phyloP scores from a whole-genome alignment of 2,888 invertebrate species.

The Eumacrocentrus americanus region DNA sequence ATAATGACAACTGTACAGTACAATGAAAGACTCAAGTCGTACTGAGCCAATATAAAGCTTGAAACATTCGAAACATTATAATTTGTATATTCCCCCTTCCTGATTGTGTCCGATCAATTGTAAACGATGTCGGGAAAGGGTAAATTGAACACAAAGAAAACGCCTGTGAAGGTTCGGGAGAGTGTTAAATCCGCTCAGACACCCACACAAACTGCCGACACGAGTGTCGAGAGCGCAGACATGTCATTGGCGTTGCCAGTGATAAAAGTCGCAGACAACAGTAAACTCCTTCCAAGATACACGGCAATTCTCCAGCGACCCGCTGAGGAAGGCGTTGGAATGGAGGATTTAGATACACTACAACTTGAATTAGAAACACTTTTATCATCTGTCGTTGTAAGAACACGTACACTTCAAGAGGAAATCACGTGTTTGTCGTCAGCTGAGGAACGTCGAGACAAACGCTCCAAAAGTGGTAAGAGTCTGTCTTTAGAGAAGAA shows the following conservation, averaged over 20 bases:
- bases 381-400: slow-evolving; percentile 80
- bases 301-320: slow-evolving; percentile 66
- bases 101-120: not conserved
- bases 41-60: no score
- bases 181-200: slow-evolving; percentile 51
- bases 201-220: slow-evolving; percentile 44
- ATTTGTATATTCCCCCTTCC: no score
- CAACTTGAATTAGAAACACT: slow-evolving; percentile 88
- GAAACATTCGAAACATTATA: no score
- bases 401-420: slow-evolving; percentile 78
- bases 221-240: slow-evolving; percentile 51
- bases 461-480: slow-evolving; percentile 59
- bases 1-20: no score
- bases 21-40: no score
- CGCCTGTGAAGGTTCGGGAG: slow-evolving; percentile 50
- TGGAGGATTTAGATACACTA: slow-evolving; percentile 87
- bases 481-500: slow-evolving; percentile 55
- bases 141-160: slow-evolving; percentile 57
- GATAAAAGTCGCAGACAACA: slow-evolving; percentile 74
- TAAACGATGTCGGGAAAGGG: slow-evolving; percentile 57
- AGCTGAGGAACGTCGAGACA: slow-evolving; percentile 67
- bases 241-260: slow-evolving; percentile 65
- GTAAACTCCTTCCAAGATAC: slow-evolving; percentile 71
- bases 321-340: slow-evolving; percentile 77
- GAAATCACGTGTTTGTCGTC: slow-evolving; percentile 75